Evolutionary conservation across 2,888 invertebrate species (phyloP).

Genomic region (Exephanes ischioxanthus): DNA sequence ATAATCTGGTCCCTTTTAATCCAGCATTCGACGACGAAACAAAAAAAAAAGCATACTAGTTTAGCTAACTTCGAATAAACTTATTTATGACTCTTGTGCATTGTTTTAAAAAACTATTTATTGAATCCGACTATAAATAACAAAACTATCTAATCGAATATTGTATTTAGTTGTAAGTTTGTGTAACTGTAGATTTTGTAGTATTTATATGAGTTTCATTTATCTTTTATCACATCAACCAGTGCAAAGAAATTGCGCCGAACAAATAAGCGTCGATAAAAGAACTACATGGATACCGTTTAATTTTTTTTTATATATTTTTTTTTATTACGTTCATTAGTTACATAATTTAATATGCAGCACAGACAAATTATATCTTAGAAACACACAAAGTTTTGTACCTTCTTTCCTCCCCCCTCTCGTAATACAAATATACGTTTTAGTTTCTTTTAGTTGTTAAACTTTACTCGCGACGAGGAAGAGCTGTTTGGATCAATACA

Average conservation of each 20-base stretch:
- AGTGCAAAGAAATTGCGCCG: constrained; percentile 16
- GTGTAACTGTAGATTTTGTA: constrained; percentile 76
- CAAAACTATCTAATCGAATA: constrained; percentile 75
- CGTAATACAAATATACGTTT: neutral
- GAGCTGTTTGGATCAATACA: neutral
- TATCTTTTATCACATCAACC: constrained; percentile 61
- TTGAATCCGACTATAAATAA: constrained; percentile 77
- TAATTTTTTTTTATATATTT: constrained; percentile 33
- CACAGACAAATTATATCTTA: constrained; percentile 73
- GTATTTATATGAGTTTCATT: constrained; percentile 75
- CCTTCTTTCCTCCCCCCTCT: constrained; percentile 50
- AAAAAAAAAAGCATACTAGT: constrained; percentile 59
- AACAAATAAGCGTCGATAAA: constrained; percentile 27
- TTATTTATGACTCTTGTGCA: constrained; percentile 81
- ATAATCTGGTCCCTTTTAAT: constrained; percentile 72
- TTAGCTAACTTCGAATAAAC: constrained; percentile 66
- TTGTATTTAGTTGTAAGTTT: constrained; percentile 77
- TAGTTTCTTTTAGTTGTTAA: neutral
- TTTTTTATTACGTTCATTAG: constrained; percentile 62
- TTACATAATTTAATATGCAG: constrained; percentile 71
- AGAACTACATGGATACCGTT: constrained; percentile 46
- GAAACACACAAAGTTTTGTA: constrained; percentile 62
- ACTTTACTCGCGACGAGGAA: neutral
- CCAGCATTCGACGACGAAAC: constrained; percentile 72
- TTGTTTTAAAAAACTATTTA: constrained; percentile 80